These are phyloP conservation scores for Acanthopleura granulata DNA, from an alignment of 2,888 invertebrate genomes.

Conservation along the genomic window DNA sequence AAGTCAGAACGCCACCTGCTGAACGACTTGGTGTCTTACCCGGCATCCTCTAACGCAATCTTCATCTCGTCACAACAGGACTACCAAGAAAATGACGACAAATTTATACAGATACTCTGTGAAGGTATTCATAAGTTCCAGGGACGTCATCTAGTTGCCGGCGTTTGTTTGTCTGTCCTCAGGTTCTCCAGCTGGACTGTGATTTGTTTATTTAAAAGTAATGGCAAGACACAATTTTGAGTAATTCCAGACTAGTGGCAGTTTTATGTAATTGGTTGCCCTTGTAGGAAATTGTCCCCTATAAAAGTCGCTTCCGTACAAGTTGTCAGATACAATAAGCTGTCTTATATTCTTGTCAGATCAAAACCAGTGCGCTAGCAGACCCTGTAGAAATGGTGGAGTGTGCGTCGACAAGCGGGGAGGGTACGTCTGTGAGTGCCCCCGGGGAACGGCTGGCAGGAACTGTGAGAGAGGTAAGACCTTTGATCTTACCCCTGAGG, in stretches of 20 bases:
- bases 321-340: not conserved
- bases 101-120: slow-evolving; percentile 54
- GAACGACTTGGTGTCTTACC: slow-evolving; percentile 47
- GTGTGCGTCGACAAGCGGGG: slow-evolving; percentile 46
- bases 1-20: slow-evolving; percentile 40
- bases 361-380: slow-evolving; percentile 44
- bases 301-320: not conserved
- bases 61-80: slow-evolving; percentile 36
- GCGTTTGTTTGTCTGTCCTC: no score
- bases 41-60: slow-evolving; percentile 37
- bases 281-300: no score
- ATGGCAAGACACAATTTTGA: no score
- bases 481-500: no score
- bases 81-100: slow-evolving; percentile 39
- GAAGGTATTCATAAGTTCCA: slow-evolving; percentile 53
- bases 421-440: slow-evolving; percentile 51
- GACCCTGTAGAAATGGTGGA: slow-evolving; percentile 51
- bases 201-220: no score
- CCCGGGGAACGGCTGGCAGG: slow-evolving; percentile 45
- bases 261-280: no score
- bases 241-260: no score
- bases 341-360: slow-evolving; percentile 36
- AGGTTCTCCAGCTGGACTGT: no score
- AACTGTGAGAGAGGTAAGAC: slow-evolving; percentile 52
- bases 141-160: no score